Percentiles rank a stretch among this genome's conserved stretches.
These are phyloP conservation scores for Mellilla xanthometata DNA, from an alignment of 2,888 invertebrate genomes.

Conservation along the genomic window DNA sequence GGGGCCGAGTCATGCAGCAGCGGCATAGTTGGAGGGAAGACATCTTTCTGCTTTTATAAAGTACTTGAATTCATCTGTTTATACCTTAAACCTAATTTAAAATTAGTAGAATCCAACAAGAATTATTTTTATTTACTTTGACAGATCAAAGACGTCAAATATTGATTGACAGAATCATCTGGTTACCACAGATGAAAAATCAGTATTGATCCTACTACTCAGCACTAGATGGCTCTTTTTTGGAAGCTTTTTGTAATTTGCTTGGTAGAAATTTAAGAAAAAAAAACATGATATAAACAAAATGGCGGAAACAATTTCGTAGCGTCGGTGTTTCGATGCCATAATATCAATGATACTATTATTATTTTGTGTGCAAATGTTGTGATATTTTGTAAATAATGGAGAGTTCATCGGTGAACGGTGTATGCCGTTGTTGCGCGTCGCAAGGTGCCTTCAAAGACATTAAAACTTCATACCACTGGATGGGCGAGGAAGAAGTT, in stretches of 20 bases:
- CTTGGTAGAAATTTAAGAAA: neutral
- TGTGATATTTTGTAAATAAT: constrained; percentile 42
- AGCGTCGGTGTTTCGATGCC: constrained; percentile 41
- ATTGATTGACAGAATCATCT: too few relatives aligned
- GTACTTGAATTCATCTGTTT: too few relatives aligned
- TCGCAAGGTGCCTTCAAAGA: constrained; percentile 71
- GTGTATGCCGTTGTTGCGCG: constrained; percentile 74
- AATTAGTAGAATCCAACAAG: too few relatives aligned
- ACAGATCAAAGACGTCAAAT: too few relatives aligned
- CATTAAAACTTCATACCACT: constrained; percentile 59
- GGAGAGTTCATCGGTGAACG: constrained; percentile 53
- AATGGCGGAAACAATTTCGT: constrained; percentile 60
- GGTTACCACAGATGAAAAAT: too few relatives aligned
- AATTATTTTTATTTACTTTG: too few relatives aligned
- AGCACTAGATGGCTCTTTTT: constrained; percentile 14
- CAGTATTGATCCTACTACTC: constrained; percentile 8
- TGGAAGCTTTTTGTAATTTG: too few relatives aligned
- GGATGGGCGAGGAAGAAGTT: constrained; percentile 74
- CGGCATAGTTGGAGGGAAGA: constrained; percentile 46
- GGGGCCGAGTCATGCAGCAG: constrained; percentile 62
- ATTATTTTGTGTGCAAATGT: constrained; percentile 39
- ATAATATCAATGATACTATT: constrained; percentile 24
- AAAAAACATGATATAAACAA: constrained; percentile 36
- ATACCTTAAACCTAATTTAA: too few relatives aligned
- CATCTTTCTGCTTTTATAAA: constrained; percentile 36